Evolutionary conservation across 2,888 invertebrate species (phyloP).

Genomic region (Parelbella ahira): DNA sequence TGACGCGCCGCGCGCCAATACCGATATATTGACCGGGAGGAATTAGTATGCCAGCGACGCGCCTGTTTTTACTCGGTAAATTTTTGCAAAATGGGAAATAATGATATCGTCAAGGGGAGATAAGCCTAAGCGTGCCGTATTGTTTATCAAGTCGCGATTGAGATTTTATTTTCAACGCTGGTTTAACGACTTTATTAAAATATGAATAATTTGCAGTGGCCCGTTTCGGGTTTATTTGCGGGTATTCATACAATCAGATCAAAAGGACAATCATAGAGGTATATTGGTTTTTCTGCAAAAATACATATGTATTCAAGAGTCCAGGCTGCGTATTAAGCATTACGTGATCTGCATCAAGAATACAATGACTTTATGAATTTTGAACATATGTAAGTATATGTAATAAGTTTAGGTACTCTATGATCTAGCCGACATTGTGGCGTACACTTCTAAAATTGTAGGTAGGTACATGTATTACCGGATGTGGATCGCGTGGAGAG

Average conservation of each 20-base stretch:
- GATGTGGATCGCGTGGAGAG: constrained; percentile 53
- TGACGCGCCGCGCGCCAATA: constrained; percentile 41
- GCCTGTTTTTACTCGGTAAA: constrained; percentile 65
- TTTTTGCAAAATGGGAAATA: constrained; percentile 73
- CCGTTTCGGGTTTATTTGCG: constrained; percentile 32
- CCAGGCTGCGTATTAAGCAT: constrained; percentile 53
- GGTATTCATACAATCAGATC: too few species aligned
- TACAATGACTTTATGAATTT: constrained; percentile 70
- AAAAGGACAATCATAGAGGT: constrained; percentile 16
- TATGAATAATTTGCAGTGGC: constrained; percentile 29
- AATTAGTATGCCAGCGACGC: constrained; percentile 72
- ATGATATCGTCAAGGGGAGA: constrained; percentile 75
- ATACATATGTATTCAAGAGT: constrained; percentile 41
- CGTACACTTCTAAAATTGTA: too few species aligned
- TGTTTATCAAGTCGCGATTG: constrained; percentile 65
- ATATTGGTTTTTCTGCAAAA: constrained; percentile 27
- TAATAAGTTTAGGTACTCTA: constrained; percentile 74
- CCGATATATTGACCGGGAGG: constrained; percentile 66
- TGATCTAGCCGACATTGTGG: too few species aligned
- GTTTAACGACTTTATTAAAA: constrained; percentile 51
- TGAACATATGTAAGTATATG: too few species aligned
- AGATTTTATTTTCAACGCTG: constrained; percentile 46
- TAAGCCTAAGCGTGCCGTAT: constrained; percentile 63
- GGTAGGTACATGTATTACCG: too few species aligned
- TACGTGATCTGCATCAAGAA: constrained; percentile 48